Evolutionary conservation across 2,797 vertebrate genomes (phyloP), one percentile per base, ranked within the genome.

Genomic region (Macropodus opercularis): DNA sequence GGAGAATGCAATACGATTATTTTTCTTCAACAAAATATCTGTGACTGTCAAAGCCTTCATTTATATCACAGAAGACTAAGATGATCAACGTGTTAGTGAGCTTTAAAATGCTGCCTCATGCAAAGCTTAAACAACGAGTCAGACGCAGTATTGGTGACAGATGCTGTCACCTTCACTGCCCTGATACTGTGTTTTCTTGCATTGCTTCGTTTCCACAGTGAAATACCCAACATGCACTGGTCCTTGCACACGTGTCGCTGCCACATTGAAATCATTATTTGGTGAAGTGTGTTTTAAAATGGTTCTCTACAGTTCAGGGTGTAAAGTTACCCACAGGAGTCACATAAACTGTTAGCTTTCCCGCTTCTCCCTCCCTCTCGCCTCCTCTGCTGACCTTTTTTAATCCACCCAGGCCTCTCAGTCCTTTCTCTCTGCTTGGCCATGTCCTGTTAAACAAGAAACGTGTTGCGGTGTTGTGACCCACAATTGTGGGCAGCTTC

Each of bases 391-490:
- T 79, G 86, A 85, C 86, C 84, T 72, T 51, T 85, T 86, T 81
- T 85, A 91, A 91, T 90, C 90, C 92, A 91, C 84, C 58, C 47
- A 64, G 63, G 69, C 61, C 84, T 84, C 84, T 79, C 64, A 2
- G 82, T 74, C 66, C 83, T 85, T 83, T 90, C 91, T 89, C 82
- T 85, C 85, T 88, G 85, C 86, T 88, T 88, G 87, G 78, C 90
- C 90, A 72, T 88, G 72, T 89, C 90, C 92, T 94, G 94, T 94
- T 94, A 93, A 95, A 96, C 94, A 94, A 92, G 94, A 84, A 89
- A 85, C 72, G 70, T 83, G 87, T 87, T 83, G 81, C 67, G 22
- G 92, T 91, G 91, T 91, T 93, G 94, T 94, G 96, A 95, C 95
- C 95, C 93, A 72, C 95, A 90, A 94, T 93, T 91, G 93, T 76